phyloP scores from a whole-genome alignment of 2,113 vertebrate species.

The Leucopsar rothschildi region DNA sequence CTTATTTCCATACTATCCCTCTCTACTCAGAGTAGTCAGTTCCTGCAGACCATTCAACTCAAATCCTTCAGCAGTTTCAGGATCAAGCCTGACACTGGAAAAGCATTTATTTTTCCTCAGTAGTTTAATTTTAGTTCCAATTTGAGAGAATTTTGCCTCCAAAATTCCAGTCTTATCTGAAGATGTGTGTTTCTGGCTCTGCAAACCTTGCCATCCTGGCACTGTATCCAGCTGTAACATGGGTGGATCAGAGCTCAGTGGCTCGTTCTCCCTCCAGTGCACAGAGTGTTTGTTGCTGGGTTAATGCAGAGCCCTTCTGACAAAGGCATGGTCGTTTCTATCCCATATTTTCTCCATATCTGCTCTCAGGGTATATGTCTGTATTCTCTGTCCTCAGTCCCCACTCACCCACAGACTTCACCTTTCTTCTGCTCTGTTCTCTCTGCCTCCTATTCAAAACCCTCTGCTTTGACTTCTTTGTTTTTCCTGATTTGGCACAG shows the following conservation, averaged over 20 bases:
- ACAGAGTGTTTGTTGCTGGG: fast-evolving
- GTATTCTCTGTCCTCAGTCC: background rate
- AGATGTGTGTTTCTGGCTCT: background rate
- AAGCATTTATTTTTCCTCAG: background rate
- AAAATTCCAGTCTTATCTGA: background rate
- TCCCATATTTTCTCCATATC: background rate
- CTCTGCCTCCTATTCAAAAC: background rate
- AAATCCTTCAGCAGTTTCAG: background rate
- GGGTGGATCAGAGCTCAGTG: background rate
- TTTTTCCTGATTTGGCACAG: background rate
- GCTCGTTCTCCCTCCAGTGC: background rate
- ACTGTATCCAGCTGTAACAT: fast-evolving
- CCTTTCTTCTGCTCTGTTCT: background rate
- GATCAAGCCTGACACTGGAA: background rate
- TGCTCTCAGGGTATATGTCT: background rate
- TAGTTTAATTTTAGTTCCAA: background rate
- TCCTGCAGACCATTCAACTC: background rate
- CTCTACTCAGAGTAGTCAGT: background rate
- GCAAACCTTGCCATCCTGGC: background rate
- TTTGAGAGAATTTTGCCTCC: background rate
- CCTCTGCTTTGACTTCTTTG: background rate
- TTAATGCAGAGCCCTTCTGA: background rate
- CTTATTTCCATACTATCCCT: background rate
- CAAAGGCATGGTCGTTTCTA: fast-evolving
- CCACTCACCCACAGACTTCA: background rate